Conservation (phyloP, 2,888 invertebrate species). For the Allygus modestus region DNA sequence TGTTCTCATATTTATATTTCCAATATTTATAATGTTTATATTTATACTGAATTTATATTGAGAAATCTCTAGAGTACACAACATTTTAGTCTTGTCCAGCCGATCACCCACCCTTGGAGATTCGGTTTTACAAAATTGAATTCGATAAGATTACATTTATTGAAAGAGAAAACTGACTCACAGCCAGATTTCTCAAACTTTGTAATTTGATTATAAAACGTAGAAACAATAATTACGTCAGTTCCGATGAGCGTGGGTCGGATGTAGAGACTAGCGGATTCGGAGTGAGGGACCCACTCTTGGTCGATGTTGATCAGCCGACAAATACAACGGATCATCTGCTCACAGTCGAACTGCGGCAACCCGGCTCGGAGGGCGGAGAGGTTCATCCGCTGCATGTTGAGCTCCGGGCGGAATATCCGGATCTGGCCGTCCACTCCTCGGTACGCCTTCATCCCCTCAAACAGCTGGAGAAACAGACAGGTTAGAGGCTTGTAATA, state of each 20-base stretch:
- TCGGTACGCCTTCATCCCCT: constrained; percentile 98
- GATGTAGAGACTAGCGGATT: constrained; percentile 94
- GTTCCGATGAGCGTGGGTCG: constrained; percentile 97
- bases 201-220: too few relatives aligned
- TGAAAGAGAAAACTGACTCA: too few relatives aligned
- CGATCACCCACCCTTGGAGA: too few relatives aligned
- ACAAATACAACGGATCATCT: constrained; percentile 90
- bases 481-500: background rate
- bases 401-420: constrained; percentile 96
- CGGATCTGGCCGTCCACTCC: constrained; percentile 95
- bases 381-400: constrained; percentile 94
- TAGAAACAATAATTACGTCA: constrained; percentile 82
- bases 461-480: constrained; percentile 88
- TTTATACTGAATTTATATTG: too few relatives aligned
- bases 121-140: too few relatives aligned
- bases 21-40: too few relatives aligned
- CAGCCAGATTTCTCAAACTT: too few relatives aligned
- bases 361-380: constrained; percentile 91
- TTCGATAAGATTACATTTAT: too few relatives aligned
- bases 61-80: too few relatives aligned
- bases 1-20: too few relatives aligned
- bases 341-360: constrained; percentile 92
- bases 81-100: too few relatives aligned
- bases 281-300: constrained; percentile 98
- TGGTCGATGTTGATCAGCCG: constrained; percentile 94